These are phyloP conservation scores for Hartigia nigra DNA, from an alignment of 2,888 invertebrate genomes.

Conservation along the genomic window DNA sequence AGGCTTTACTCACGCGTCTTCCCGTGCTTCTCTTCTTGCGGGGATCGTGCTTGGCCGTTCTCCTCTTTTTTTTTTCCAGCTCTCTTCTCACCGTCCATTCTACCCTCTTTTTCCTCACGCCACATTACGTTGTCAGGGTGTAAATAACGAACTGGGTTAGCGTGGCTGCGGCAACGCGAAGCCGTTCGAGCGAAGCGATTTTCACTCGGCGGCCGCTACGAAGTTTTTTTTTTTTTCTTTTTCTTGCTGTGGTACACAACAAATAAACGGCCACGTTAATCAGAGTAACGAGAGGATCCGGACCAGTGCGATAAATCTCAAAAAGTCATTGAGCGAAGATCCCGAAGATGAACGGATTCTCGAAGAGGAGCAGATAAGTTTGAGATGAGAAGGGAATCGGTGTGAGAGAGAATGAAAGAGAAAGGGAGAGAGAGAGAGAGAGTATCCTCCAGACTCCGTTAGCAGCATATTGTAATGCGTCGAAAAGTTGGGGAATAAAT, in stretches of 20 bases:
- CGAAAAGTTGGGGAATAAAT: constrained; percentile 66
- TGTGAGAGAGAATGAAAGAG: constrained; percentile 15
- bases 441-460: constrained; percentile 45
- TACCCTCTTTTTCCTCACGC: background rate
- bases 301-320: background rate
- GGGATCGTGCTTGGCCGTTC: background rate
- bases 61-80: background rate
- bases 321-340: background rate
- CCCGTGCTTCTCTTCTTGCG: background rate
- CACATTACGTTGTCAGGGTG: constrained; percentile 2
- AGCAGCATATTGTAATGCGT: constrained; percentile 66
- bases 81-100: background rate
- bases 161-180: background rate
- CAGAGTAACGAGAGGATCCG: background rate
- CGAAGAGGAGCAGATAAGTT: constrained; percentile 1
- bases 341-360: background rate
- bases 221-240: background rate
- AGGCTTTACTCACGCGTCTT: constrained; percentile 1
- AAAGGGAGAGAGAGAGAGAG: constrained; percentile 15
- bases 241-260: background rate
- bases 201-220: background rate
- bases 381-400: constrained; percentile 15
- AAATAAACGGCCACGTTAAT: background rate
- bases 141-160: constrained; percentile 3
- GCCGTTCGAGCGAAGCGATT: background rate